These are phyloP conservation scores for Torymus tubicola DNA, from an alignment of 2,888 invertebrate species.

Conservation along the genomic window DNA sequence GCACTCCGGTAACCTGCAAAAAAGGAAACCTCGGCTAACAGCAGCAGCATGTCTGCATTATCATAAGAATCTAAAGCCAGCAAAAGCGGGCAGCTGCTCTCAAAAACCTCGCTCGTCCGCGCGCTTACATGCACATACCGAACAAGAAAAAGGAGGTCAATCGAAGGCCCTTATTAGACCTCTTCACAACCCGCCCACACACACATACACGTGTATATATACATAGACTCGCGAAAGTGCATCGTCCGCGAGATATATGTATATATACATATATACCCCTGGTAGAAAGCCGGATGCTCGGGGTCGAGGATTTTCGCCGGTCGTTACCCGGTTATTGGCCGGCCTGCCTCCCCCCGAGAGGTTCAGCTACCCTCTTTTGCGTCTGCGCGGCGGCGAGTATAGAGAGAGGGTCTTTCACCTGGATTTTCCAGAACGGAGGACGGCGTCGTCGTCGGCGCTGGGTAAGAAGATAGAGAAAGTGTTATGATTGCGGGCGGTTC, in stretches of 20 bases:
- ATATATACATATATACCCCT: too few species aligned
- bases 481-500: too few species aligned
- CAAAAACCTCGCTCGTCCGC: not conserved
- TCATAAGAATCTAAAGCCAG: too few species aligned
- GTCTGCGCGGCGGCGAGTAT: not conserved
- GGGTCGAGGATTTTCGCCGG: constrained; percentile 38
- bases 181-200: not conserved
- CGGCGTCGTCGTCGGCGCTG: too few species aligned
- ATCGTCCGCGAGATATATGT: constrained; percentile 12
- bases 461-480: too few species aligned
- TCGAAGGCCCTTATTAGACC: constrained; percentile 23
- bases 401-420: too few species aligned
- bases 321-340: constrained; percentile 56
- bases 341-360: not conserved
- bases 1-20: too few species aligned
- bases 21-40: too few species aligned
- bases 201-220: too few species aligned
- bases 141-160: constrained; percentile 37
- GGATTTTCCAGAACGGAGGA: too few species aligned
- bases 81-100: too few species aligned
- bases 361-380: constrained; percentile 7
- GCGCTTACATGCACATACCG: not conserved
- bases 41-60: too few species aligned
- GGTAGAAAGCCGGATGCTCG: constrained; percentile 11
- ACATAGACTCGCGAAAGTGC: constrained; percentile 13